Conservation (phyloP, 2,888 invertebrate species). For the Molorchus minor region DNA sequence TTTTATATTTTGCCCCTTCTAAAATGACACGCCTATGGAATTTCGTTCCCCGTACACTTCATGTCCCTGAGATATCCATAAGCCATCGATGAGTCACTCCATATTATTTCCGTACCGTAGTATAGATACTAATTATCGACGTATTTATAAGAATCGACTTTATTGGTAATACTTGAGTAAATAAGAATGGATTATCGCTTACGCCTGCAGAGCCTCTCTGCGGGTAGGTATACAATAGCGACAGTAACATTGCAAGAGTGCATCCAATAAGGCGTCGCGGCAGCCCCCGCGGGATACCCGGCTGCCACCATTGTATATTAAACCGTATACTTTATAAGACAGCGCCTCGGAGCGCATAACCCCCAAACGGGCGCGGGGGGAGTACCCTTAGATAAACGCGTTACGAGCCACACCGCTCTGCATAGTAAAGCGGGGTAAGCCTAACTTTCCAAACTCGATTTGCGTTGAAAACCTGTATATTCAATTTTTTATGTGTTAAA, state of each 20-base stretch:
- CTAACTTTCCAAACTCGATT: slow-evolving; percentile 51
- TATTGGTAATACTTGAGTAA: too few relatives aligned
- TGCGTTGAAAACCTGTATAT: slow-evolving; percentile 46
- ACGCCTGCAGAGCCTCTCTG: not conserved
- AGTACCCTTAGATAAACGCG: slow-evolving; percentile 53
- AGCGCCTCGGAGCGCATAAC: slow-evolving; percentile 52
- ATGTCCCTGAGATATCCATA: too few relatives aligned
- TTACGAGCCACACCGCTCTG: slow-evolving; percentile 52
- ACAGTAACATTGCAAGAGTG: slow-evolving; percentile 7
- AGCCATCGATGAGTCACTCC: too few relatives aligned
- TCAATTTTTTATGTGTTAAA: slow-evolving; percentile 39
- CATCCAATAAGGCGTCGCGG: slow-evolving; percentile 16
- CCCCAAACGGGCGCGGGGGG: slow-evolving; percentile 44
- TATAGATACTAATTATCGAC: too few relatives aligned
- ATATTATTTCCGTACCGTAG: too few relatives aligned
- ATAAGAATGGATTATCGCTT: too few relatives aligned
- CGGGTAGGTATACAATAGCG: not conserved
- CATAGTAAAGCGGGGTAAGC: slow-evolving; percentile 48
- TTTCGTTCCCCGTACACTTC: too few relatives aligned
- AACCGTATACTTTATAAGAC: slow-evolving; percentile 52
- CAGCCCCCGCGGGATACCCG: slow-evolving; percentile 43
- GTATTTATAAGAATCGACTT: too few relatives aligned
- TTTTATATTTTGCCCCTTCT: too few relatives aligned
- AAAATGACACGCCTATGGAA: too few relatives aligned
- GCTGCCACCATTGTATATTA: slow-evolving; percentile 45